Base-by-base conservation (phyloP, 2,888 invertebrate genomes). In the Drosophila trichaetosa region DNA sequence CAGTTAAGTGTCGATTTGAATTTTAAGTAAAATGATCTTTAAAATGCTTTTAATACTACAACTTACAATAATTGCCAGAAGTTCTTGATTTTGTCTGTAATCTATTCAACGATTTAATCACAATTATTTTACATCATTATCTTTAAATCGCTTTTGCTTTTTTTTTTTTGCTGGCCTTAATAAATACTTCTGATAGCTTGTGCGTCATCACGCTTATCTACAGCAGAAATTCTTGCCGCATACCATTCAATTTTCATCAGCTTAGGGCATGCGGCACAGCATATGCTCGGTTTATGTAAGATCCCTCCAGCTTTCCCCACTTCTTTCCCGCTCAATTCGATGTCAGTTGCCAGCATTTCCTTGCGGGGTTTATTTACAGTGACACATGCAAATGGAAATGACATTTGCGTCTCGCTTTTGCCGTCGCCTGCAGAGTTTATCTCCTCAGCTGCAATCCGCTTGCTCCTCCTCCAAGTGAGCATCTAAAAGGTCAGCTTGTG, bases 371-470 rank as follows among this genome's bases (percentile, higher is more conserved):
- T 67, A 59, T 64, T 71, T 61, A 61, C 70, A 67, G 64, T 66
- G 74, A 62, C 67, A 80, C 59, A 74, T 74, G 77, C 80, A 80
- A 80, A 80, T 80, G 77, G 61, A 70, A 80, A 61, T 72, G 66
- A 54, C 78, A 77, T 77, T 77, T 73, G 40, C 38, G 34, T 36
- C 27, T 34, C 10, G 27, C 33, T 31, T 33, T 18, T 42, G 27
- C 36, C 34, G 24, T 18, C 48, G 13, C 42, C 42, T 38, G 38
- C 40, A 36, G 61, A n/a, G 34, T 53, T 21, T 52, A 8, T 53
- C 59, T 46, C 31, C 2, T 1, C 24, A 8, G 16, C 46, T 16
- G 46, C 2, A 46, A 4, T 2, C 21, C 24, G 46, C 24, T 1
- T 24, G 46, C 40, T 6, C 60, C 21, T 10, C 21, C 46, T 7